Conservation (phyloP, 2,113 vertebrate species). For the Rhinoderma darwinii region DNA sequence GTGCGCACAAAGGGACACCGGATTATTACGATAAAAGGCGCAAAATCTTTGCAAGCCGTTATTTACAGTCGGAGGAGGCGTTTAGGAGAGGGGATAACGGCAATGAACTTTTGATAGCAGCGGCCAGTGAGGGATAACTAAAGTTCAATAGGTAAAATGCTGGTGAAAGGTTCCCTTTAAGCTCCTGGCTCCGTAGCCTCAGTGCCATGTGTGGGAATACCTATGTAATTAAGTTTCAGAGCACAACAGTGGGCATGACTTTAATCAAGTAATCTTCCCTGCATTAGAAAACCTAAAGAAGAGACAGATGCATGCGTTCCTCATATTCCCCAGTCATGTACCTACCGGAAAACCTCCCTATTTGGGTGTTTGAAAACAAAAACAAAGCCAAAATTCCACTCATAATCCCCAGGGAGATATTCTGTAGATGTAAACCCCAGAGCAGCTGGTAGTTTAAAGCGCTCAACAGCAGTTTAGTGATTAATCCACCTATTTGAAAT, state of each 20-base stretch:
- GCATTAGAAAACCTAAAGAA: slow-evolving; percentile 65
- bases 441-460: slow-evolving; percentile 78
- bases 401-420: slow-evolving; percentile 72
- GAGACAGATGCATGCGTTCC: slow-evolving; percentile 63
- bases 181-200: neutral
- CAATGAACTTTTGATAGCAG: too few species aligned
- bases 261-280: slow-evolving; percentile 67
- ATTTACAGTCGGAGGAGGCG: too few species aligned
- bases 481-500: slow-evolving; percentile 78
- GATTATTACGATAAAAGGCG: too few species aligned
- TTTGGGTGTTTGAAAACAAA: slow-evolving; percentile 55
- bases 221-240: slow-evolving; percentile 71
- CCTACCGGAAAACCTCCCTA: slow-evolving; percentile 62
- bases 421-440: slow-evolving; percentile 70
- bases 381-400: slow-evolving; percentile 36
- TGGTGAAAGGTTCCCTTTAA: too few species aligned
- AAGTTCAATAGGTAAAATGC: too few species aligned
- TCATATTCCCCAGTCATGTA: slow-evolving; percentile 62
- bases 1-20: too few species aligned
- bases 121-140: too few species aligned
- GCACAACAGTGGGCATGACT: slow-evolving; percentile 60
- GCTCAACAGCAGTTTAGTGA: slow-evolving; percentile 73
- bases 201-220: slow-evolving; percentile 1
- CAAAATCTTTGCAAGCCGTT: too few species aligned
- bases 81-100: too few species aligned